Base-by-base conservation (phyloP, 2,797 vertebrate genomes). In the Otolemur crassicaudatus region DNA sequence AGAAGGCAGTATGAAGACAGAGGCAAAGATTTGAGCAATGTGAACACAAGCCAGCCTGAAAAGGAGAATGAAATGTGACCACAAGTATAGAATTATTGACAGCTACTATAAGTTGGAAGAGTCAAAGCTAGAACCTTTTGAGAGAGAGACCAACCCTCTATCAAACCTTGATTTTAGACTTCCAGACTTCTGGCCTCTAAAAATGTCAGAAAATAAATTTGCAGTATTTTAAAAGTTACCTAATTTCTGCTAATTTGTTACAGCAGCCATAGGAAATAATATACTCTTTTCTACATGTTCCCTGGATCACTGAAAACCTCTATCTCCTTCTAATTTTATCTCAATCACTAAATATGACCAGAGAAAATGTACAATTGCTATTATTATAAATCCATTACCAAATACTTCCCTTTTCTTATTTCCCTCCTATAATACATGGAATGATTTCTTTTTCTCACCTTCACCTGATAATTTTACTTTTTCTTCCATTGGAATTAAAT, bases 201-300 rank as follows among this genome's bases (percentile, higher is more conserved):
- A 63, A 65, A 29, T 75, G 6, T 34, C 14, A 95, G 60, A 87
- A 91, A 82, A 92, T 73, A 67, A 49, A 92, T 79, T 49, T 94
- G 6, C 46, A 20, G 88, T 91, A 40, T 88, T 80, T 94, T 72
- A 43, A 69, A 80, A 87, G 23, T 7, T 22, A 29, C 9, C 27
- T n/a, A 27, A 14, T 40, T 49, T 43, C 13, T 84, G 14, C 7
- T 34, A 37, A 90, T 92, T 83, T 84, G 63, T 84, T 70, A 37
- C 2, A 83, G 69, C 12, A 94, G 20, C 61, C 40, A 43, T n/a
- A 34, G 25, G 1, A 81, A 60, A 16, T 61, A 73, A 29, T 22
- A 31, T 7, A 40, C 27, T 70, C 31, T 31, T 4, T 37, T 31
- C 25, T 40, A 91, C 29, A 11, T 31, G 4, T 37, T 27, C 43